Percentiles rank a stretch among this genome's conserved stretches.
These are phyloP conservation scores for Polyommatus iphigenia DNA, from an alignment of 2,888 invertebrate species.

Conservation along the genomic window DNA sequence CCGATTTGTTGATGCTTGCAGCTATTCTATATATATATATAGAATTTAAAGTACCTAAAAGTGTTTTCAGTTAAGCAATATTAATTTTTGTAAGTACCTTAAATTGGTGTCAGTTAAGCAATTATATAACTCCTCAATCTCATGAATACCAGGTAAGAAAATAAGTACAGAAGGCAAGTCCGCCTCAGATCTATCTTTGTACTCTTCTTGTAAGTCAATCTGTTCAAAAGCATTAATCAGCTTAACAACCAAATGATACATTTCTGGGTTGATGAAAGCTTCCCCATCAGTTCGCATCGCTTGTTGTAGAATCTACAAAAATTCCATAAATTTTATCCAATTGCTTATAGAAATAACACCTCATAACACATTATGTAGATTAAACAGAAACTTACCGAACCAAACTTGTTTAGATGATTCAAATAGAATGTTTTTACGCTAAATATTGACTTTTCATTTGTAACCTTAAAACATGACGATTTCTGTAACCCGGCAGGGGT, in stretches of 20 bases:
- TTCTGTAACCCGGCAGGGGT: conserved; percentile 52
- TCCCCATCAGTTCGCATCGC: conserved; percentile 63
- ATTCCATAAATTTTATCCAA: conserved; percentile 26
- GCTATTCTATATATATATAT: too few species aligned
- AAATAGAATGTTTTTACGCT: conserved; percentile 83
- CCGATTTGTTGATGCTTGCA: too few species aligned
- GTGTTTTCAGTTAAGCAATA: too few species aligned
- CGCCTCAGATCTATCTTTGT: conserved; percentile 49
- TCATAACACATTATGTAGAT: not conserved
- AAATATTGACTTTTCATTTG: conserved; percentile 72
- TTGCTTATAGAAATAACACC: not conserved
- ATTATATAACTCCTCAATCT: conserved; percentile 87
- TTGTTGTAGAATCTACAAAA: conserved; percentile 45
- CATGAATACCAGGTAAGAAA: conserved; percentile 93
- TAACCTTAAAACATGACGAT: conserved; percentile 68
- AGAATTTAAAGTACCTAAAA: too few species aligned
- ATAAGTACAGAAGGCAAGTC: conserved; percentile 86
- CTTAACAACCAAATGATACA: conserved; percentile 81
- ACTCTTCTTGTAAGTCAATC: conserved; percentile 78
- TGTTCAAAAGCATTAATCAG: conserved; percentile 84
- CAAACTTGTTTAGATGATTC: conserved; percentile 73
- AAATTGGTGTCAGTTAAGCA: conserved; percentile 54
- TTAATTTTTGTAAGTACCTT: too few species aligned
- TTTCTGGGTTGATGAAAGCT: conserved; percentile 80
- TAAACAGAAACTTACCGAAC: conserved; percentile 57